A percentile compares a stretch with the other conserved stretches of the same genome.
Conservation (phyloP, 2,797 vertebrate species). For the Lagocephalus sceleratus region DNA sequence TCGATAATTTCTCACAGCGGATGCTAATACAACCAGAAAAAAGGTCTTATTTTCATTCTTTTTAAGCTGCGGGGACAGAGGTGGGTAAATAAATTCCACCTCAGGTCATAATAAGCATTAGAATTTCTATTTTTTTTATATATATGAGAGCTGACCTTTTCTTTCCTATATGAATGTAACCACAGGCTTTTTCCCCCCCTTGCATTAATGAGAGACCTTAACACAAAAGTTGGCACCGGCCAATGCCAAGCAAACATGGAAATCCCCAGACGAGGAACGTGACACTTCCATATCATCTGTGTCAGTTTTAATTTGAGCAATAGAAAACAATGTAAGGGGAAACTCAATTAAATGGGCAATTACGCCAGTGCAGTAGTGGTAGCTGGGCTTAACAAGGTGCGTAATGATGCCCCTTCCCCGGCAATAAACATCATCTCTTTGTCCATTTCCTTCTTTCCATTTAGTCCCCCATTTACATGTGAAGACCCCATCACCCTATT, state of each 20-base stretch:
- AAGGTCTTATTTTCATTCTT: conserved; percentile 38
- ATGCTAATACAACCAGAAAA: conserved; percentile 7
- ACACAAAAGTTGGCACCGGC: neutral
- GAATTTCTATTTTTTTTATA: conserved; percentile 53
- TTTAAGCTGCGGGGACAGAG: conserved; percentile 18
- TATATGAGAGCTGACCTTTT: conserved; percentile 75
- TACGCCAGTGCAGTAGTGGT: conserved; percentile 54
- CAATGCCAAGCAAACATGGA: too few relatives aligned
- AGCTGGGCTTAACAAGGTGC: conserved; percentile 71
- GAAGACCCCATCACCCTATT: conserved; percentile 41
- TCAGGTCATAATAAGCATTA: conserved; percentile 53
- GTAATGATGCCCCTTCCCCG: conserved; percentile 67
- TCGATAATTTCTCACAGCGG: too few relatives aligned
- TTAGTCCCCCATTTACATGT: conserved; percentile 57
- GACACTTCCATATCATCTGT: conserved; percentile 34
- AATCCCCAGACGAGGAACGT: too few relatives aligned
- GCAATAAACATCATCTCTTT: conserved; percentile 64
- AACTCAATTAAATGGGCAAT: conserved; percentile 74
- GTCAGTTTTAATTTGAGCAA: conserved; percentile 58
- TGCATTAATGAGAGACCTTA: conserved; percentile 69
- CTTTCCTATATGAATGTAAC: conserved; percentile 69
- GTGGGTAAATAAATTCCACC: conserved; percentile 44
- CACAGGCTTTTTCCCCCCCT: conserved; percentile 55
- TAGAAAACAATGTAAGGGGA: conserved; percentile 44
- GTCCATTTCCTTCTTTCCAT: conserved; percentile 64